Evolutionary conservation across 2,888 invertebrate genomes (phyloP).

Genomic region (Tetranychus piercei): DNA sequence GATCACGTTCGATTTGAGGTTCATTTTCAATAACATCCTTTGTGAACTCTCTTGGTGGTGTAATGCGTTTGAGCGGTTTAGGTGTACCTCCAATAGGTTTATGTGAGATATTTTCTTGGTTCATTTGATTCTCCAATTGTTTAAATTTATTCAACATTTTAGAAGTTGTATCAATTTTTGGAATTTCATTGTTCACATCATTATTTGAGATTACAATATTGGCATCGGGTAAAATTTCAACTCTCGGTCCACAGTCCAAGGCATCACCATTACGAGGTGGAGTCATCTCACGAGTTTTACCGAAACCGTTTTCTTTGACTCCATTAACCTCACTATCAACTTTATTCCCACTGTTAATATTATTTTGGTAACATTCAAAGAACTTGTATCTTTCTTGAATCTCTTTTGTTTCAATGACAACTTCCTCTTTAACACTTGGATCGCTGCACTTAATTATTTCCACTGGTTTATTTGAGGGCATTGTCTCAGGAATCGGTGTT

Average conservation of each 20-base stretch:
- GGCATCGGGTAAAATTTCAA: constrained; percentile 31
- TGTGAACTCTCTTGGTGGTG: constrained; percentile 60
- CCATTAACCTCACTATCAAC: constrained; percentile 13
- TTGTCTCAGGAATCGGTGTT: constrained; percentile 16
- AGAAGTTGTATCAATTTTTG: constrained; percentile 52
- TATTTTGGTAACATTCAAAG: constrained; percentile 26
- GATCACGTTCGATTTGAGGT: constrained; percentile 28
- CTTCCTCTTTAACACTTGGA: constrained; percentile 41
- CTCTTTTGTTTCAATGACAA: constrained; percentile 59
- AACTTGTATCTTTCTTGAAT: constrained; percentile 60
- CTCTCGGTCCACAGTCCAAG: constrained; percentile 34
- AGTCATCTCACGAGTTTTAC: constrained; percentile 53
- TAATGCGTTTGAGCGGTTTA: constrained; percentile 69
- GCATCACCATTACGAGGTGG: constrained; percentile 58
- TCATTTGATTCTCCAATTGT: constrained; percentile 51
- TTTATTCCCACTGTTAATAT: constrained; percentile 12
- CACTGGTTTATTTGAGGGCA: constrained; percentile 18
- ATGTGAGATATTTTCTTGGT: background rate
- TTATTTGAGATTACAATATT: constrained; percentile 44
- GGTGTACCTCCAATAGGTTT: constrained; percentile 33
- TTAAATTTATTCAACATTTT: constrained; percentile 74
- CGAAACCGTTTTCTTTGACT: constrained; percentile 36
- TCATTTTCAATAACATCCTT: constrained; percentile 25
- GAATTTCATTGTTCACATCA: constrained; percentile 40
- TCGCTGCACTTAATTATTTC: constrained; percentile 27